Conservation (phyloP, 2,888 invertebrate genomes). For the Eristalis pertinax region DNA sequence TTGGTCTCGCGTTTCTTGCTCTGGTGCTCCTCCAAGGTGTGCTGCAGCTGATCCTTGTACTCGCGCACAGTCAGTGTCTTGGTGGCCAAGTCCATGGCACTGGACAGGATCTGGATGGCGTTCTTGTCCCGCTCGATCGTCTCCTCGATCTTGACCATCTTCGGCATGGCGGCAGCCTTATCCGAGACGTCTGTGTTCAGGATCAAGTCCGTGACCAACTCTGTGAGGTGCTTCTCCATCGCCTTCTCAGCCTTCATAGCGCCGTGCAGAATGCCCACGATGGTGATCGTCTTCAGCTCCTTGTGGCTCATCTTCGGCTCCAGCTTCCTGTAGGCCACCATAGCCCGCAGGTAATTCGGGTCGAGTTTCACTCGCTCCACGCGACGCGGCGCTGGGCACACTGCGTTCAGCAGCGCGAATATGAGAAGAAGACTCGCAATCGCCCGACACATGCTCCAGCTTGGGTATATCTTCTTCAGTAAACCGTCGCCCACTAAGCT, state of each 20-base stretch:
- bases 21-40: slow-evolving; percentile 50
- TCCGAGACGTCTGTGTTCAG: slow-evolving; percentile 75
- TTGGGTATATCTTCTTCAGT: slow-evolving; percentile 19
- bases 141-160: slow-evolving; percentile 77
- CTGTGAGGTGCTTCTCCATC: slow-evolving; percentile 78
- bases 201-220: slow-evolving; percentile 76
- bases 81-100: slow-evolving; percentile 77
- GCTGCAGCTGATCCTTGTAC: slow-evolving; percentile 75
- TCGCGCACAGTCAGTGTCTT: slow-evolving; percentile 74
- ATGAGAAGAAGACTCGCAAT: slow-evolving; percentile 42
- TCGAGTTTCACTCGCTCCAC: slow-evolving; percentile 73
- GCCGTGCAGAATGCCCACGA: slow-evolving; percentile 79
- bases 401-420: slow-evolving; percentile 26
- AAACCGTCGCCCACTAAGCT: slow-evolving; percentile 56
- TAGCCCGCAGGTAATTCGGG: slow-evolving; percentile 76
- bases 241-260: slow-evolving; percentile 77
- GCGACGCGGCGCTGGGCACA: slow-evolving; percentile 44
- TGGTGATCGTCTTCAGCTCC: slow-evolving; percentile 77
- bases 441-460: slow-evolving; percentile 33
- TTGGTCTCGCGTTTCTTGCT: slow-evolving; percentile 38
- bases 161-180: slow-evolving; percentile 73
- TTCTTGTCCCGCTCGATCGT: slow-evolving; percentile 77
- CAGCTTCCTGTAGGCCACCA: slow-evolving; percentile 77
- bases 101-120: slow-evolving; percentile 77
- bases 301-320: slow-evolving; percentile 76